Evolutionary conservation across 2,797 vertebrate genomes (phyloP), one percentile per base, ranked within the genome.

Genomic region (Lagorchestes hirsutus): DNA sequence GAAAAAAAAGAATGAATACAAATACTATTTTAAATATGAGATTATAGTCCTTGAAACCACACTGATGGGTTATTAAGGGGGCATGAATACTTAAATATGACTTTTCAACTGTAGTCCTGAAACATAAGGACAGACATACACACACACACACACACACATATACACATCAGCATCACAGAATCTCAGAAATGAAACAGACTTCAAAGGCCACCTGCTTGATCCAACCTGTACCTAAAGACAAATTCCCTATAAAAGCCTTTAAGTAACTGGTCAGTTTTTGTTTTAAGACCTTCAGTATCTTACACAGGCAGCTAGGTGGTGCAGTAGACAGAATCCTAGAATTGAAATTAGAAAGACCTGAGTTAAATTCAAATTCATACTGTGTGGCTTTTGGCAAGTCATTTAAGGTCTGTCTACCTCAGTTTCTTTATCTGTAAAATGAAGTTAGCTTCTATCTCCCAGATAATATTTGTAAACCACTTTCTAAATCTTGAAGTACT

Each of bases 1-100:
- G 8, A 24, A 4, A 12, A 52, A 52, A 52, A 0, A 54, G 46
- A 34, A 0, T 34, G 6, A 74, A 0, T 2, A 27, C 27, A 90
- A 29, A 54, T 9, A 0, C 22, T 0, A 6, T 92, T 4, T 2
- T 1, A 22, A 10, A 1, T 18, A 46, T 90, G 4, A 67, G 5
- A 3, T 5, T 62, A 31, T 22, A 22, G 13, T 16, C 13, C 18
- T 31, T 54, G n/a, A 40, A 74, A 40, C 46, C 9, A 1, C 10
- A 55, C 11, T 0, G 56, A 29, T 22, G 5, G 24, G 0, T 0
- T 16, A 24, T 24, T 92, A 22, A 9, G 56, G 92, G 29, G 14
- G 57, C 28, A 54, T 50, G 13, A 22, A 67, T 67, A n/a, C 10
- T 67, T 67, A 29, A 29, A 67, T 67, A 34, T 67, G 59, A 14